Base-by-base conservation (phyloP, 2,888 invertebrate species). In the Dexiosoma caninum region DNA sequence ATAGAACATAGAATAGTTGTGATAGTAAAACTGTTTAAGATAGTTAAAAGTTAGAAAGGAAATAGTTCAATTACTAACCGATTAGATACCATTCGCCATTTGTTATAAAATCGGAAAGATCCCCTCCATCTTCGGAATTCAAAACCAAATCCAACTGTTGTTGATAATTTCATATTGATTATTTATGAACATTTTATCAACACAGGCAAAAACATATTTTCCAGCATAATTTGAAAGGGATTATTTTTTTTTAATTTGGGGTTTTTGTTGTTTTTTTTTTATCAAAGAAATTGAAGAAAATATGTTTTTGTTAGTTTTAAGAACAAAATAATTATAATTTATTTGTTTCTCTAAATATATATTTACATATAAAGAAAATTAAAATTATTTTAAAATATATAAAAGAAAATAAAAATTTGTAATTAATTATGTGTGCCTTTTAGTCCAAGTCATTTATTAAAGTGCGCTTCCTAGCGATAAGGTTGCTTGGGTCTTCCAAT, bases 11-110 rank as follows among this genome's bases (percentile, higher is more conserved):
- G 35, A 49, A 77, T 37, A 46, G 12, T 40, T 46, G 55, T 53
- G 42, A 49, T 30, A 60, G 27, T 51, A 35, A 32, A 59, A 67
- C 32, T 49, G 21, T 66, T 49, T 35, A 57, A 66, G 74, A 77
- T 62, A 77, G 62, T 70, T 57, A 57, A 51, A 51, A 44, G 32
- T 44, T 23, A 69, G 62, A 67, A 72, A 60, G 72, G 40, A 72
- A 75, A 69, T 66, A 60, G 51, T 35, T 66, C 66, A 77, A 72
- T 75, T 77, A 79, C 75, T 81, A 81, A 98, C 98, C 98, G 92
- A 99, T 95, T 89, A 99, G 93, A 92, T 98, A 97, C 98, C 99
- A 99, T 92, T 99, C 99, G 88, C 99, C 99, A 91, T 99, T 99
- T 87, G 96, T 96, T 91, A 99, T 98, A 93, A 98, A 99, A 92